Percentiles rank a stretch among this genome's conserved stretches.
Conservation (phyloP, 64 coral and sea anemone species). For the Actinia equina region DNA sequence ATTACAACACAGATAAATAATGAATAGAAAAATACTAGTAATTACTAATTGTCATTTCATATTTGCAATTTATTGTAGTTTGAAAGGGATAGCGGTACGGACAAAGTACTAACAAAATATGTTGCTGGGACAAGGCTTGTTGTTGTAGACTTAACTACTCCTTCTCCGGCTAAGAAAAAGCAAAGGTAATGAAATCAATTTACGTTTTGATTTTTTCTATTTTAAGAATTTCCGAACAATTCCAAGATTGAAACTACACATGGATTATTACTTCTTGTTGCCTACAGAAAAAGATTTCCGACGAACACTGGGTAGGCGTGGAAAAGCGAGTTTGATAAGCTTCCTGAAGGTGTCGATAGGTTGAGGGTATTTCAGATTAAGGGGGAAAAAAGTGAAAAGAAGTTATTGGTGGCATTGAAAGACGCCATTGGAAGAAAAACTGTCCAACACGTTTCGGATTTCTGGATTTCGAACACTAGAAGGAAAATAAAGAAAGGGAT, state of each 20-base stretch:
- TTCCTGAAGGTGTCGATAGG: constrained; percentile 39
- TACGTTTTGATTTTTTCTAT: not conserved
- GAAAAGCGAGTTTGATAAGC: constrained; percentile 1
- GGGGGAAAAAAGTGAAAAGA: no score
- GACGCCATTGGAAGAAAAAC: constrained; percentile 33
- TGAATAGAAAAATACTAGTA: no score
- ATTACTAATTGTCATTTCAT: no score
- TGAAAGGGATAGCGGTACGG: not conserved
- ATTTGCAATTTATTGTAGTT: no score
- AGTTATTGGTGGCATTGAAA: no score
- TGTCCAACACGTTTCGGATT: constrained; percentile 20
- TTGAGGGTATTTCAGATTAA: constrained; percentile 27
- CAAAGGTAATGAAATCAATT: not conserved
- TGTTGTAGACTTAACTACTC: not conserved
- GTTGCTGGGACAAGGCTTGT: not conserved
- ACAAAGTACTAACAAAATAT: not conserved
- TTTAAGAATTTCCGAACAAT: not conserved
- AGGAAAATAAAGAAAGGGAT: constrained; percentile 31
- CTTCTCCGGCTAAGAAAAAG: not conserved
- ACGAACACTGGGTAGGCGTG: not conserved
- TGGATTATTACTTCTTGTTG: not conserved
- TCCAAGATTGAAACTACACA: not conserved
- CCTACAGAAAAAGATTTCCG: not conserved
- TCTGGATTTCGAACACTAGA: constrained; percentile 16
- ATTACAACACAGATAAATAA: not conserved